Percentiles rank a stretch among this genome's conserved stretches.
Conservation (phyloP, 92 coral and sea anemone species). For the Paramuricea clavata region DNA sequence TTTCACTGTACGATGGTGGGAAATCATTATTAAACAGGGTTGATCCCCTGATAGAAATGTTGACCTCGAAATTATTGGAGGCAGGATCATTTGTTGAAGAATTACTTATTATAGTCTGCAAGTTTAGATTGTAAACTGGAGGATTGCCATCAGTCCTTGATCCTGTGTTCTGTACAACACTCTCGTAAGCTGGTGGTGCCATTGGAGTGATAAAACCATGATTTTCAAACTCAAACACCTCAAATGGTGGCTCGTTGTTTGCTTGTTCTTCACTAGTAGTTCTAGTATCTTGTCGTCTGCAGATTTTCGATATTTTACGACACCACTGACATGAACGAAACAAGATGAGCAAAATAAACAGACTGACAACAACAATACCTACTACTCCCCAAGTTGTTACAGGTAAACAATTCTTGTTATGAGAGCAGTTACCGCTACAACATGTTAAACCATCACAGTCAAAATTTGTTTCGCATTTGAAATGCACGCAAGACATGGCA, state of each 20-base stretch:
- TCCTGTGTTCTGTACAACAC: constrained; percentile 11
- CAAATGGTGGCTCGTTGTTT: background rate
- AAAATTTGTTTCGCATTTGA: constrained; percentile 11
- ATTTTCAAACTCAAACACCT: background rate
- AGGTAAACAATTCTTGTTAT: constrained; percentile 6
- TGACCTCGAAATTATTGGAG: background rate
- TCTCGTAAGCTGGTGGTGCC: constrained; percentile 21
- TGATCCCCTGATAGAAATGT: constrained; percentile 14
- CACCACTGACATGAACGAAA: constrained; percentile 1
- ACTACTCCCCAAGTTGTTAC: constrained; percentile 27
- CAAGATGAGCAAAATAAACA: background rate
- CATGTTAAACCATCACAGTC: constrained; percentile 43
- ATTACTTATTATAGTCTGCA: constrained; percentile 20
- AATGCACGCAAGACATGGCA: constrained; percentile 18
- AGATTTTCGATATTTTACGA: background rate
- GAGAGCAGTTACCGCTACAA: constrained; percentile 12
- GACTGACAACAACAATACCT: background rate
- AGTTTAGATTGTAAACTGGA: background rate
- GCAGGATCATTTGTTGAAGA: background rate
- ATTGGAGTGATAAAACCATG: background rate
- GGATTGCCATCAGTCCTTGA: background rate
- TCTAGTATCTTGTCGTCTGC: background rate
- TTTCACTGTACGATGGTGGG: constrained; percentile 17
- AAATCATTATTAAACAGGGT: background rate
- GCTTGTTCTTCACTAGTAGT: background rate